phyloP scores from a whole-genome alignment of 2,797 vertebrate genomes.

The Alcedo atthis region DNA sequence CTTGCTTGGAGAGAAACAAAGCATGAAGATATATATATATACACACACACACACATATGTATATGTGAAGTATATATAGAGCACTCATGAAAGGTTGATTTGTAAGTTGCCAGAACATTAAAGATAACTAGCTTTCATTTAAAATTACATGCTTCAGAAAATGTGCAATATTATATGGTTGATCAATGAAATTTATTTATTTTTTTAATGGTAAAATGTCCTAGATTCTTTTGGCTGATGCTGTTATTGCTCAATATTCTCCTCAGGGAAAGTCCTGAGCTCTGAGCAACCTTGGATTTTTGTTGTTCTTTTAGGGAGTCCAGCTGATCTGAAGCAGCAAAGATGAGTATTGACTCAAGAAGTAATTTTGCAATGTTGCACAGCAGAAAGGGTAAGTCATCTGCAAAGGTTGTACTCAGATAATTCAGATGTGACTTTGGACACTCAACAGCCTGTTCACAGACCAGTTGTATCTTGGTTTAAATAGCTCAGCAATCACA shows the following conservation, averaged over 20 bases:
- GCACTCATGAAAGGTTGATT: conserved; percentile 8
- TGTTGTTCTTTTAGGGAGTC: neutral
- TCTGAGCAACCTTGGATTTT: neutral
- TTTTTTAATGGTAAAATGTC: neutral
- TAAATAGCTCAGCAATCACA: neutral
- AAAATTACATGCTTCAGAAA: conserved; percentile 6
- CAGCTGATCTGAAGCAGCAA: neutral
- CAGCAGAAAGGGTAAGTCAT: neutral
- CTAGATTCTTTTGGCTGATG: neutral
- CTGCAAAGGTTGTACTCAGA: neutral
- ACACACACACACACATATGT: no score
- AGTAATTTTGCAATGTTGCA: neutral
- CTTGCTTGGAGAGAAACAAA: neutral
- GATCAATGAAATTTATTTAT: neutral
- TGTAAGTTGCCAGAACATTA: neutral
- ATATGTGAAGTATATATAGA: neutral
- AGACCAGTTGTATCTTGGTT: neutral
- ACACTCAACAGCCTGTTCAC: neutral
- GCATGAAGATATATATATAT: neutral
- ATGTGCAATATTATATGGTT: neutral
- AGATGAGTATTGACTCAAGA: neutral
- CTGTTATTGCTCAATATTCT: neutral
- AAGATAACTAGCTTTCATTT: conserved; percentile 1
- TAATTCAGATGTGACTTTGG: neutral
- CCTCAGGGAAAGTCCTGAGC: neutral